Conservation (phyloP, 1,140 invertebrate genomes). For the Tetragonula clypearis region DNA sequence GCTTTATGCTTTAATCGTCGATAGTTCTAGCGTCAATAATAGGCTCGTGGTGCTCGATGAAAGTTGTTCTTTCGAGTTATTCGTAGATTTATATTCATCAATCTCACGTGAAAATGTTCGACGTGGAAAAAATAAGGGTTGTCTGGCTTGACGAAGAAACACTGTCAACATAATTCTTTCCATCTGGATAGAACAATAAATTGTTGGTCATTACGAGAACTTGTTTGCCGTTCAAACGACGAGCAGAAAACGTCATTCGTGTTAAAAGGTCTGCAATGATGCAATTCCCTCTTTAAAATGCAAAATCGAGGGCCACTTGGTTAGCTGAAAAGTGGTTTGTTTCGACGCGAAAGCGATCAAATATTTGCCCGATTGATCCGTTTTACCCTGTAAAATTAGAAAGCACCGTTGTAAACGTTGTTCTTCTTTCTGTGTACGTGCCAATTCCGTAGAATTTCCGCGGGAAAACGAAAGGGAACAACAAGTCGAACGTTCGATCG, state of each 20-base stretch:
- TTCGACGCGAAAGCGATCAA: not conserved
- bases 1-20: too few species aligned
- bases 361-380: not conserved
- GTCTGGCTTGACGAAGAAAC: not conserved
- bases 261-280: not conserved
- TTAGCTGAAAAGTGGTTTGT: slow-evolving; percentile 17
- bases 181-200: not conserved
- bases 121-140: not conserved
- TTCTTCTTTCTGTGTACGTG: not conserved
- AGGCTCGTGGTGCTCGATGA: too few species aligned
- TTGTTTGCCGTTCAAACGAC: not conserved
- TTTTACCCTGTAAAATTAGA: not conserved
- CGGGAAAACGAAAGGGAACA: not conserved
- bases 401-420: not conserved
- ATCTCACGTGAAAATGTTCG: not conserved
- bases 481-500: too few species aligned
- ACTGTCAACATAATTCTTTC: not conserved
- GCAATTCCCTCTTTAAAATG: slow-evolving; percentile 2
- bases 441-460: not conserved
- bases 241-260: not conserved
- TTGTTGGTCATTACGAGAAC: not conserved
- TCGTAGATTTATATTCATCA: not conserved
- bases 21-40: too few species aligned
- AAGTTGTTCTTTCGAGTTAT: not conserved
- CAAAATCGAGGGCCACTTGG: slow-evolving; percentile 1